Evolutionary conservation across 2,888 invertebrate species (phyloP).

Genomic region (Lasius platythorax): DNA sequence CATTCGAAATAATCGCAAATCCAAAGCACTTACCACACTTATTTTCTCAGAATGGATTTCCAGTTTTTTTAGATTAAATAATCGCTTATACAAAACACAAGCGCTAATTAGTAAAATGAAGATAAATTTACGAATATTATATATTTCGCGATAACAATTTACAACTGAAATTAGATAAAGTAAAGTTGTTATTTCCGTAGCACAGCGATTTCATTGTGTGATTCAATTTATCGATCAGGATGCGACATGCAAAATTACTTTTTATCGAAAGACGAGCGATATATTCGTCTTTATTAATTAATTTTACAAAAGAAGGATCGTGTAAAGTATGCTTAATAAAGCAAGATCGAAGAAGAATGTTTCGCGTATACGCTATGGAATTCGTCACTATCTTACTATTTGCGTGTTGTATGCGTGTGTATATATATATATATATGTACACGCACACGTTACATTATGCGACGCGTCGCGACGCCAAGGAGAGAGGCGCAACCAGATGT

Average conservation of each 20-base stretch:
- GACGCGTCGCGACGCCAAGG: constrained; percentile 52
- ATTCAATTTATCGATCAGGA: neutral
- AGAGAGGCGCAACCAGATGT: constrained; percentile 74
- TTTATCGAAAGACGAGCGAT: neutral
- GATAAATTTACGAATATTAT: neutral
- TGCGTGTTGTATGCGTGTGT: neutral
- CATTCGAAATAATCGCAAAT: constrained; percentile 25
- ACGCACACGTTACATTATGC: constrained; percentile 77
- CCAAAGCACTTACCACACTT: neutral
- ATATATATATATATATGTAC: neutral
- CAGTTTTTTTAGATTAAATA: neutral
- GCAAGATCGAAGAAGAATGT: constrained; percentile 4
- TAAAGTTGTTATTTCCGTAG: neutral
- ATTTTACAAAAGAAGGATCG: neutral
- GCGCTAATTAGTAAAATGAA: neutral
- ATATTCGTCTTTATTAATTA: neutral
- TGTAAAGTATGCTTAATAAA: neutral
- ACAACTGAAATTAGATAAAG: constrained; percentile 1
- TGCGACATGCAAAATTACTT: neutral
- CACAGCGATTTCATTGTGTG: neutral
- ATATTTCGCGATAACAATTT: constrained; percentile 4
- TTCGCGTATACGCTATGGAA: constrained; percentile 6
- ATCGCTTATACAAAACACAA: neutral
- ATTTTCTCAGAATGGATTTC: neutral
- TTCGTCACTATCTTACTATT: neutral